These are phyloP conservation scores for Timema podura DNA, from an alignment of 2,888 invertebrate species.

Conservation along the genomic window DNA sequence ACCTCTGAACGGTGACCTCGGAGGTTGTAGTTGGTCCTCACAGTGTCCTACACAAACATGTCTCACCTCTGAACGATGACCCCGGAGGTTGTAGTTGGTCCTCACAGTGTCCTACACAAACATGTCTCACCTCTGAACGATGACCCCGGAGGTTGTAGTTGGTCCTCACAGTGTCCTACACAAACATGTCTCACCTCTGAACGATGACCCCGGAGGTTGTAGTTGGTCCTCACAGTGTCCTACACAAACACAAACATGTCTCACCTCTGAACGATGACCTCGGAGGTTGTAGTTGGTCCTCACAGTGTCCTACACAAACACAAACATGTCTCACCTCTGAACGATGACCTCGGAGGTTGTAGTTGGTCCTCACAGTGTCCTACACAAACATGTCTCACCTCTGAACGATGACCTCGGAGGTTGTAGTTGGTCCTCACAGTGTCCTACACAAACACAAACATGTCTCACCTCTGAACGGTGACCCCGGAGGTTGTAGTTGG, in stretches of 20 bases:
- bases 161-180: slow-evolving; percentile 73
- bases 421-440: slow-evolving; percentile 96
- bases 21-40: slow-evolving; percentile 93
- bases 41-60: no score
- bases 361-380: slow-evolving; percentile 93
- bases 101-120: slow-evolving; percentile 56
- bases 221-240: slow-evolving; percentile 93
- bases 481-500: slow-evolving; percentile 95
- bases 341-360: slow-evolving; percentile 93
- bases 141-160: slow-evolving; percentile 98
- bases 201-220: slow-evolving; percentile 93
- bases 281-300: slow-evolving; percentile 95
- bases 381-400: slow-evolving; percentile 59
- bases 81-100: slow-evolving; percentile 95
- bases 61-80: slow-evolving; percentile 90
- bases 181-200: slow-evolving; percentile 69
- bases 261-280: slow-evolving; percentile 93
- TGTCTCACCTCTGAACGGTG: slow-evolving; percentile 86
- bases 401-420: slow-evolving; percentile 91
- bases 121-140: slow-evolving; percentile 76
- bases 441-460: no score
- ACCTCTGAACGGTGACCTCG: slow-evolving; percentile 95
- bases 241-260: slow-evolving; percentile 36
- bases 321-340: slow-evolving; percentile 69
- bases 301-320: no score